Conservation (phyloP, 2,113 vertebrate species). For the Anguilla japonica region DNA sequence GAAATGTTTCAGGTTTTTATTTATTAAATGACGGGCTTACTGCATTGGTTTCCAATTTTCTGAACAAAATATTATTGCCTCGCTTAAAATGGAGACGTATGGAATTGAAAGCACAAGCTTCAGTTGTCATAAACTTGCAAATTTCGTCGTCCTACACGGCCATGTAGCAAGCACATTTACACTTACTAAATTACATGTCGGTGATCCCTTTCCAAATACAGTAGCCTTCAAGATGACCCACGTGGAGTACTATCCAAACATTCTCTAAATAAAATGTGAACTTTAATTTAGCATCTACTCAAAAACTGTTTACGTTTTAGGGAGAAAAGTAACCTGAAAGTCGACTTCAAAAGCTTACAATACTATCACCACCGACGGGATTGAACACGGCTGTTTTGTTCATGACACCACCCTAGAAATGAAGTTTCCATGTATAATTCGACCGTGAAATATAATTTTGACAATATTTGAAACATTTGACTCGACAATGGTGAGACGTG, state of each 20-base stretch:
- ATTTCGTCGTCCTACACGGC: background rate
- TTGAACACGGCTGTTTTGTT: background rate
- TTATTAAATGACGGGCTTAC: background rate
- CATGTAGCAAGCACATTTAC: background rate
- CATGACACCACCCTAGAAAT: too few relatives aligned
- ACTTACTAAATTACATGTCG: background rate
- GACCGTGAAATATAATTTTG: background rate
- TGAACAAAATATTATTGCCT: background rate
- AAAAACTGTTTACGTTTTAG: background rate
- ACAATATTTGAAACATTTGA: too few relatives aligned
- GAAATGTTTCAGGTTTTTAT: background rate
- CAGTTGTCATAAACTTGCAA: background rate
- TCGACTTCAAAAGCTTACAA: background rate
- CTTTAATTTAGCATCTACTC: background rate
- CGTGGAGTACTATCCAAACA: background rate
- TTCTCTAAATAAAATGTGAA: background rate
- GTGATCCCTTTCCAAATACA: background rate
- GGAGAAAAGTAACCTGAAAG: background rate
- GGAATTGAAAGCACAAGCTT: background rate
- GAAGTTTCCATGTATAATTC: background rate
- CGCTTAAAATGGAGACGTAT: background rate
- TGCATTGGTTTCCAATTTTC: background rate
- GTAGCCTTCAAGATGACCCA: background rate
- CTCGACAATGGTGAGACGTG: background rate
- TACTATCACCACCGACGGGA: background rate